phyloP scores from a whole-genome alignment of 2,888 invertebrate species.

The Lobophora halterata region DNA sequence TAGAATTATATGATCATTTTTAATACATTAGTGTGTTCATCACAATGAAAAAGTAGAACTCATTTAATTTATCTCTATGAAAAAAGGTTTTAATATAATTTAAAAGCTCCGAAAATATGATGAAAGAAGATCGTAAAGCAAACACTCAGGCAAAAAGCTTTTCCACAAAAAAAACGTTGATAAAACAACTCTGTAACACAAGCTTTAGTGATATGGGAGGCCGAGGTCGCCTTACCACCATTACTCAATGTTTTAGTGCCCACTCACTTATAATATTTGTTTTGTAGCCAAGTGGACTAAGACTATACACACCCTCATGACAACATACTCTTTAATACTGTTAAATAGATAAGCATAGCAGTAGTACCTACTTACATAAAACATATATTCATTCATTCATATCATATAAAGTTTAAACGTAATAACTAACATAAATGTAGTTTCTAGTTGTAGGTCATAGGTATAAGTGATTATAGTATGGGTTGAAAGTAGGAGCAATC shows the following conservation, averaged over 20 bases:
- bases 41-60: not conserved
- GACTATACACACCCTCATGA: slow-evolving; percentile 24
- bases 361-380: too few species aligned
- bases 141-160: slow-evolving; percentile 30
- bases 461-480: too few species aligned
- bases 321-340: too few species aligned
- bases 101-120: slow-evolving; percentile 19
- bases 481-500: too few species aligned
- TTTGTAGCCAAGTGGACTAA: slow-evolving; percentile 24
- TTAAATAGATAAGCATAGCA: too few species aligned
- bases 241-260: slow-evolving; percentile 33
- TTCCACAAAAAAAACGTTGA: slow-evolving; percentile 28
- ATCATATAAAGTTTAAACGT: too few species aligned
- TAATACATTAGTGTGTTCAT: not conserved
- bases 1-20: too few species aligned
- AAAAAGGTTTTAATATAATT: slow-evolving; percentile 17
- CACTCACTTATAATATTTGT: slow-evolving; percentile 42
- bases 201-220: slow-evolving; percentile 33
- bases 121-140: slow-evolving; percentile 20
- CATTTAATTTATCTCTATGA: not conserved
- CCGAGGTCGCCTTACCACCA: too few species aligned
- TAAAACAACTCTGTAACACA: slow-evolving; percentile 30
- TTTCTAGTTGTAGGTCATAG: too few species aligned
- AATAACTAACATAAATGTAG: too few species aligned
- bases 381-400: too few species aligned